Percentiles rank a stretch among this genome's conserved stretches.
These are phyloP conservation scores for Hemiscyllium ocellatum DNA, from an alignment of 2,113 vertebrate species.

Conservation along the genomic window DNA sequence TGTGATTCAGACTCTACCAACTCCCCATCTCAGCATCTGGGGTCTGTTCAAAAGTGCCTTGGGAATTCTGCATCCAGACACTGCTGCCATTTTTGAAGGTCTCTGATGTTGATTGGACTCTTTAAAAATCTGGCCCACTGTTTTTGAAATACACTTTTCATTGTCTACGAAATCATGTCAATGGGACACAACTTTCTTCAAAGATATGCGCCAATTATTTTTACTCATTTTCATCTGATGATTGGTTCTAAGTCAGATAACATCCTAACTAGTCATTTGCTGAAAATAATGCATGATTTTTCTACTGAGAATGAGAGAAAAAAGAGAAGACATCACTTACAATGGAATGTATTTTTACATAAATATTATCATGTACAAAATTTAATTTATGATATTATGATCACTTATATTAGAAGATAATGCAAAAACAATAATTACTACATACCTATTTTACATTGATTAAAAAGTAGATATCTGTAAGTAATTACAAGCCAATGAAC, in stretches of 20 bases:
- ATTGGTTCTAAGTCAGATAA: neutral
- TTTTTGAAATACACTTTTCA: neutral
- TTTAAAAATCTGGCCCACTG: neutral
- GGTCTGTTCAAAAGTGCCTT: too few relatives aligned
- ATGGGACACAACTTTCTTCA: neutral
- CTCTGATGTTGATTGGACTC: too few relatives aligned
- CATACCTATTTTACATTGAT: slow-evolving; percentile 20
- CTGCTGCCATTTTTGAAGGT: too few relatives aligned
- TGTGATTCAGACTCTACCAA: too few relatives aligned
- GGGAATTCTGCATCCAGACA: too few relatives aligned
- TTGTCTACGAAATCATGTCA: neutral
- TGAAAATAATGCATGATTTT: neutral
- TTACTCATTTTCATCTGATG: neutral
- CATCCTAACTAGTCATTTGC: neutral
- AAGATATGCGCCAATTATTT: neutral
- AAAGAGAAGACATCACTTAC: neutral
- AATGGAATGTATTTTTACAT: neutral
- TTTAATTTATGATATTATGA: neutral
- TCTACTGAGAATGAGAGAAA: neutral
- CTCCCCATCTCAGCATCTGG: too few relatives aligned
- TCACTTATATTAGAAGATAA: neutral
- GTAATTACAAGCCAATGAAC: neutral
- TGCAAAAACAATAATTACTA: slow-evolving; percentile 33
- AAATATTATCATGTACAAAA: neutral
- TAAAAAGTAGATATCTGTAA: neutral